phyloP scores from a whole-genome alignment of 2,113 vertebrate species.

The Esox niger region DNA sequence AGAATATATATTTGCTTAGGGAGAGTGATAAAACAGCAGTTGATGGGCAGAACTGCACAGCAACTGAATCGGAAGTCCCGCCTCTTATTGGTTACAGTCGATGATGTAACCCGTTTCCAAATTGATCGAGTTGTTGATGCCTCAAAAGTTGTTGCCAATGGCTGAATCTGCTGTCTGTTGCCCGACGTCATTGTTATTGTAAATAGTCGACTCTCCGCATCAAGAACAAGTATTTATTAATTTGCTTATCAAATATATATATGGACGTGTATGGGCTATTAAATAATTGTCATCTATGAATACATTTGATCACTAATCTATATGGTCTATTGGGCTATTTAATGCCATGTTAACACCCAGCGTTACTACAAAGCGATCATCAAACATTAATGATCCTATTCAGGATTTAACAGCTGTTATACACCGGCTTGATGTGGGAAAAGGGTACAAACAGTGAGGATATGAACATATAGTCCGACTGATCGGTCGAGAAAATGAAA shows the following conservation, averaged over 20 bases:
- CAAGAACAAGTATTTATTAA: neutral
- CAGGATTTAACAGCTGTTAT: too few relatives aligned
- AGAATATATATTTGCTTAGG: too few relatives aligned
- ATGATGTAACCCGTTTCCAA: conserved; percentile 62
- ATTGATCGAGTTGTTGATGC: conserved; percentile 48
- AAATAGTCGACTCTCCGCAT: conserved; percentile 51
- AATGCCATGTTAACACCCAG: neutral
- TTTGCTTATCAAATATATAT: neutral
- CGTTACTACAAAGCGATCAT: neutral
- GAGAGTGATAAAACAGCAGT: neutral
- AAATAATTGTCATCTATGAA: neutral
- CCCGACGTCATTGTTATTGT: conserved; percentile 53
- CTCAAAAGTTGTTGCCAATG: conserved; percentile 37
- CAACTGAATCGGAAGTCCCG: conserved; percentile 54
- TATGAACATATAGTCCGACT: too few relatives aligned
- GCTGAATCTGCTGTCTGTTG: conserved; percentile 54
- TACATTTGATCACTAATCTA: neutral
- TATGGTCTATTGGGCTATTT: neutral
- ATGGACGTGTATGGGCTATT: neutral
- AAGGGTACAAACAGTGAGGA: too few relatives aligned
- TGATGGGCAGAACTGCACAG: neutral
- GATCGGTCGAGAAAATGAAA: neutral
- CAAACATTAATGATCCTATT: too few relatives aligned
- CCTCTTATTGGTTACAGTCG: conserved; percentile 49
- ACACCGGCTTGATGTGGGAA: neutral